phyloP scores from a whole-genome alignment of 1,140 invertebrate genomes.

The Ceratina australensis region DNA sequence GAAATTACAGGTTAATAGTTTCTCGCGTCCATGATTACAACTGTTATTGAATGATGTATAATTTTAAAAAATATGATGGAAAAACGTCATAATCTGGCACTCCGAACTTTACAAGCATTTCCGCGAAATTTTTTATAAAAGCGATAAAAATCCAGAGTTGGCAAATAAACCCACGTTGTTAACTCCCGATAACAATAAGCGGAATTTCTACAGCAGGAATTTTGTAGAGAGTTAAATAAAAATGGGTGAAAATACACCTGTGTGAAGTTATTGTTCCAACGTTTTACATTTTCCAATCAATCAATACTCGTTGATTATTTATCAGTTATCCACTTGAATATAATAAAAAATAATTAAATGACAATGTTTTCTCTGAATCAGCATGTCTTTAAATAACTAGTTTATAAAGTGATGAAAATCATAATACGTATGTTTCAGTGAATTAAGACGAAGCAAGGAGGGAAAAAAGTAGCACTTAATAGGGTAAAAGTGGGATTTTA shows the following conservation, averaged over 20 bases:
- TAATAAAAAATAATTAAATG: no score
- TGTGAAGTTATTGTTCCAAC: background rate
- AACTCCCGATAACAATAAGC: background rate
- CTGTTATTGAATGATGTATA: no score
- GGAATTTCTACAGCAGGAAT: background rate
- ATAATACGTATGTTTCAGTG: background rate
- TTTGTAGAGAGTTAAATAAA: background rate
- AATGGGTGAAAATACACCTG: background rate
- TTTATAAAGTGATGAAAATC: no score
- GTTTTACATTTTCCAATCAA: background rate
- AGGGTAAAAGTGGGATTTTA: no score
- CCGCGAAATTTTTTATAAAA: background rate
- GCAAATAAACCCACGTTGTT: background rate
- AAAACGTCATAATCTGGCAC: no score
- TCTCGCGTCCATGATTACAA: no score
- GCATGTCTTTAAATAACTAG: no score
- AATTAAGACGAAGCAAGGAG: background rate
- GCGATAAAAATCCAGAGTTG: background rate
- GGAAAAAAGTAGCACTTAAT: background rate
- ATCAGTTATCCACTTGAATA: background rate
- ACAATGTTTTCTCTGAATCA: background rate
- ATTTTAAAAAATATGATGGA: no score
- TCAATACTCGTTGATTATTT: background rate
- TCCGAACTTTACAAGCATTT: background rate
- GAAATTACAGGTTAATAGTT: no score